These are phyloP conservation scores for Drosophila subpulchrella DNA, from an alignment of 1,140 invertebrate species.

Conservation along the genomic window DNA sequence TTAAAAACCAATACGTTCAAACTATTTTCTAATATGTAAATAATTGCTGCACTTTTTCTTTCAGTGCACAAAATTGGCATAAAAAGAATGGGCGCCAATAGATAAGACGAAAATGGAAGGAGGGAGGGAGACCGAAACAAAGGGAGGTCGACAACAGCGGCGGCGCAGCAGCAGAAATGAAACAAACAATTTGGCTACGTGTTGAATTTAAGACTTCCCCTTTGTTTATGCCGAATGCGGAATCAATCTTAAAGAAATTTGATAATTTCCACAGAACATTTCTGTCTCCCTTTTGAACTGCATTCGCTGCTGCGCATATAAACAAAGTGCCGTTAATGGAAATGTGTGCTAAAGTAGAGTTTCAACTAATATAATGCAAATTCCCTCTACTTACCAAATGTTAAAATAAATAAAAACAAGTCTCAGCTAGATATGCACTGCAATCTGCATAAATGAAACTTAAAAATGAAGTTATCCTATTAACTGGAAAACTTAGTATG, in stretches of 20 bases:
- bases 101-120: slow-evolving; percentile 7
- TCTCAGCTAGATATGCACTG: slow-evolving; percentile 9
- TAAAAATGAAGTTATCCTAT: background rate
- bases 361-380: no score
- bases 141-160: background rate
- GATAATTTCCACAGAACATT: background rate
- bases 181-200: background rate
- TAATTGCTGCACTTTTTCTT: background rate
- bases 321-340: background rate
- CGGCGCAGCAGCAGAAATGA: slow-evolving; percentile 17
- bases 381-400: background rate
- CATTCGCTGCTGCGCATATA: background rate
- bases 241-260: background rate
- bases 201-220: background rate
- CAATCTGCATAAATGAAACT: slow-evolving; percentile 6
- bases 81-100: background rate
- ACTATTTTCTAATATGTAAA: no score
- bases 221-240: background rate
- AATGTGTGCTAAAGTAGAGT: no score
- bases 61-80: slow-evolving; percentile 5
- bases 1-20: no score
- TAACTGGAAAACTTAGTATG: background rate
- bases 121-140: background rate
- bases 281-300: background rate
- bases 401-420: background rate